Evolutionary conservation across 2,888 invertebrate species (phyloP), one percentile per base, ranked within the genome.

Genomic region (Cremastinae sp.): DNA sequence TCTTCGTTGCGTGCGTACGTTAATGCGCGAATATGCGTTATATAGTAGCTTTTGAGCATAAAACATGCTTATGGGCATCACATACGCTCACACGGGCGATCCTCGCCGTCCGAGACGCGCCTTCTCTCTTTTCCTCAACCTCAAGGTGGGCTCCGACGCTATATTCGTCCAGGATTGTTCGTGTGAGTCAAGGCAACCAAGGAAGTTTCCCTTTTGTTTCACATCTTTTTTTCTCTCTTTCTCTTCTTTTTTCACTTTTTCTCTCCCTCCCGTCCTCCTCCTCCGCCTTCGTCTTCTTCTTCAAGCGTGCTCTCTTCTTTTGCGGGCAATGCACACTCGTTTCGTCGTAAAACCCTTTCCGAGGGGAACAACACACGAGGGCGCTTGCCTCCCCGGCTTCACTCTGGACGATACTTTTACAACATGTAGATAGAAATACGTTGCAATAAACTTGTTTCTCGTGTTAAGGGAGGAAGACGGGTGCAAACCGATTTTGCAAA

Each of bases 1-100:
- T 45, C 61, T 28, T 22, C 18, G 12, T 72, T 62, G 43, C 53
- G 51, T 70, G 65, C 61, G 69, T 74, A 53, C 62, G 53, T 71
- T 75, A 72, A 78, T 65, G 72, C 64, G 34, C 62, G 65, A 65
- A 54, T 14, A 22, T 69, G 62, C 66, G 38, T 12, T 47, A 62
- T 58, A 62, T 45, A 41, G 56, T 69, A 61, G 14, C 49, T 72
- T 72, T 62, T 72, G 56, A 61, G 61, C 45, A 61, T 61, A 74
- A 69, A 69, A 59, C 58, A 69, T 69, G 41, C 69, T 69, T 69
- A 69, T 69, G 69, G 69, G 51, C 45, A 65, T 62, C 65, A 41
- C 54, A 68, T 47, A 34, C 34, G 64, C 68, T 74, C 74, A 14
- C 47, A 61, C 61, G 53, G 47, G 58, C 34, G 49, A 18, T 28